These are phyloP conservation scores for Autographa pulchrina DNA, from an alignment of 2,888 invertebrate genomes.

Conservation along the genomic window DNA sequence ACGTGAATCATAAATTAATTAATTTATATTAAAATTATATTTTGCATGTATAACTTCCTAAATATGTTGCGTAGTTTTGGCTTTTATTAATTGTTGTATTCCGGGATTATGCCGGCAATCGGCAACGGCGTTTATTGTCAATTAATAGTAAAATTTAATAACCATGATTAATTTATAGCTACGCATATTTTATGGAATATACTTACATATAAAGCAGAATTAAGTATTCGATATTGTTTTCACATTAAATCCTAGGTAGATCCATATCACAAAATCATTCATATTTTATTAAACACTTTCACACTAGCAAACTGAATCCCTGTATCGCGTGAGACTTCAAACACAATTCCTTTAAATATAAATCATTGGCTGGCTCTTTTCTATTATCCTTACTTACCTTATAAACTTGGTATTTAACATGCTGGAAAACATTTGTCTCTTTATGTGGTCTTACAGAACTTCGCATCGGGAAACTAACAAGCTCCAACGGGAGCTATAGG, in stretches of 20 bases:
- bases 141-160: background rate
- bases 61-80: background rate
- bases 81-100: background rate
- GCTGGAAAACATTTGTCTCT: too few species aligned
- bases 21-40: slow-evolving; percentile 20
- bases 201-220: background rate
- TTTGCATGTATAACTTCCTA: slow-evolving; percentile 20
- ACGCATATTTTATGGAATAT: background rate
- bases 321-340: too few species aligned
- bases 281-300: background rate
- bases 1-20: slow-evolving; percentile 12
- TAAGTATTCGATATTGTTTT: background rate
- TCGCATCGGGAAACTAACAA: too few species aligned
- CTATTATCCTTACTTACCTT: background rate
- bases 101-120: background rate
- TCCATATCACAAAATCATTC: too few species aligned
- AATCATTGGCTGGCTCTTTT: too few species aligned
- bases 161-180: background rate
- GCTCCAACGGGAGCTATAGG: too few species aligned
- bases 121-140: background rate
- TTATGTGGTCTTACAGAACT: too few species aligned
- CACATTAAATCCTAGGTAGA: too few species aligned
- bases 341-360: too few species aligned
- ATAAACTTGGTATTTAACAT: background rate
- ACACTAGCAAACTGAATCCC: too few species aligned